Evolutionary conservation across 2,797 vertebrate species (phyloP).

Genomic region (Hydrophis major): DNA sequence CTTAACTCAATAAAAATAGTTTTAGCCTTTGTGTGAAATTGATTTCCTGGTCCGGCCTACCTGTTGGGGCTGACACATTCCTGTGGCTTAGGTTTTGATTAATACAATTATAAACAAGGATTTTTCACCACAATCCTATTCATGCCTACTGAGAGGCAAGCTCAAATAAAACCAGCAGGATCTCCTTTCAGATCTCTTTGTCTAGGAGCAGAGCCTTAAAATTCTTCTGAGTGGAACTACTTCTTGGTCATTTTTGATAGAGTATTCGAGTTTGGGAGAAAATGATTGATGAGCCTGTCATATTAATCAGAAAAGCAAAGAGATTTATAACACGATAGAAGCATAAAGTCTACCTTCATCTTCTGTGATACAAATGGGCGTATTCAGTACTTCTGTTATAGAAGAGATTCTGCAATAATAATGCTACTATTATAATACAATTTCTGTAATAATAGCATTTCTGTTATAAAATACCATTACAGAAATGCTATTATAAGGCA

Average conservation of each 20-base stretch:
- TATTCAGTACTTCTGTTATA: slow-evolving; percentile 73
- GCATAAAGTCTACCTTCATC: slow-evolving; percentile 73
- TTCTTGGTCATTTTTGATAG: slow-evolving; percentile 34
- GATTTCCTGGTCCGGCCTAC: not conserved
- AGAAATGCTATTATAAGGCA: slow-evolving; percentile 80
- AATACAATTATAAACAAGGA: not conserved
- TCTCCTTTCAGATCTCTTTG: slow-evolving; percentile 30
- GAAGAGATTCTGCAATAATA: slow-evolving; percentile 74
- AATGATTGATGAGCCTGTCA: slow-evolving; percentile 46
- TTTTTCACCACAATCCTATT: not conserved
- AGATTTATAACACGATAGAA: slow-evolving; percentile 60
- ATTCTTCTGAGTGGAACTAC: slow-evolving; percentile 34
- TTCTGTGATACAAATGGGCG: slow-evolving; percentile 71
- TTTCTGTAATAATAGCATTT: slow-evolving; percentile 81
- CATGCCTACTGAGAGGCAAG: not conserved
- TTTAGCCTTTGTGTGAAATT: not conserved
- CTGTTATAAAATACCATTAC: slow-evolving; percentile 82
- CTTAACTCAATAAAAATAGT: not conserved
- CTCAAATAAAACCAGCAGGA: not conserved
- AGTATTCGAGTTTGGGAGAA: slow-evolving; percentile 25
- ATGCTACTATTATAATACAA: slow-evolving; percentile 79
- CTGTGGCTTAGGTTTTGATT: not conserved
- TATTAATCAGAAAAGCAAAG: slow-evolving; percentile 60
- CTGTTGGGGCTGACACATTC: not conserved
- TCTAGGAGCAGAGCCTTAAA: slow-evolving; percentile 36